phyloP scores from a whole-genome alignment of 2,797 vertebrate genomes.

The Psittacula derbiana region DNA sequence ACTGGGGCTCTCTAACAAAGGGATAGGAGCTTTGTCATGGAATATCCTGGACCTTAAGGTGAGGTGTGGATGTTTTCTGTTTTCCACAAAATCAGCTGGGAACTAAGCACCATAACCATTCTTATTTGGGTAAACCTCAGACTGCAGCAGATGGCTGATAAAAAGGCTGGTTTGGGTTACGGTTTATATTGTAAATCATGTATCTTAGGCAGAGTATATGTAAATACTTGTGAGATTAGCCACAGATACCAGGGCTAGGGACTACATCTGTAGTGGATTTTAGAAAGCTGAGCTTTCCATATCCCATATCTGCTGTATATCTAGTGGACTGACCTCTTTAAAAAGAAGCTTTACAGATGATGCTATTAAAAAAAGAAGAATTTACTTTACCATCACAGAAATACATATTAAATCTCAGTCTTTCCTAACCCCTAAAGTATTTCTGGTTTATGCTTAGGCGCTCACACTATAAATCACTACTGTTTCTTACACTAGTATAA shows the following conservation, averaged over 20 bases:
- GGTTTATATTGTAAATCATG: background rate
- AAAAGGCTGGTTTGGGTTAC: background rate
- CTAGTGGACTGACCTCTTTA: background rate
- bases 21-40: background rate
- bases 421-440: background rate
- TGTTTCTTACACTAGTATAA: background rate
- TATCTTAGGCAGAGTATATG: background rate
- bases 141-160: background rate
- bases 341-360: slow-evolving; percentile 6
- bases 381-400: slow-evolving; percentile 6
- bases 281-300: background rate
- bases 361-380: slow-evolving; percentile 15
- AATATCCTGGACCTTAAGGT: background rate
- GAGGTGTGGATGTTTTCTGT: background rate
- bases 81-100: background rate
- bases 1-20: background rate
- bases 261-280: background rate
- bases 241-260: background rate
- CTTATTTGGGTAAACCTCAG: background rate
- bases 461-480: background rate
- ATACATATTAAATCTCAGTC: background rate
- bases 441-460: background rate
- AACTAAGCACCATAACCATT: background rate
- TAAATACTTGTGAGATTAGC: background rate
- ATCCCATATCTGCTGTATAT: background rate